phyloP scores from a whole-genome alignment of 2,797 vertebrate genomes.

The Neosilurus hyrtlii region DNA sequence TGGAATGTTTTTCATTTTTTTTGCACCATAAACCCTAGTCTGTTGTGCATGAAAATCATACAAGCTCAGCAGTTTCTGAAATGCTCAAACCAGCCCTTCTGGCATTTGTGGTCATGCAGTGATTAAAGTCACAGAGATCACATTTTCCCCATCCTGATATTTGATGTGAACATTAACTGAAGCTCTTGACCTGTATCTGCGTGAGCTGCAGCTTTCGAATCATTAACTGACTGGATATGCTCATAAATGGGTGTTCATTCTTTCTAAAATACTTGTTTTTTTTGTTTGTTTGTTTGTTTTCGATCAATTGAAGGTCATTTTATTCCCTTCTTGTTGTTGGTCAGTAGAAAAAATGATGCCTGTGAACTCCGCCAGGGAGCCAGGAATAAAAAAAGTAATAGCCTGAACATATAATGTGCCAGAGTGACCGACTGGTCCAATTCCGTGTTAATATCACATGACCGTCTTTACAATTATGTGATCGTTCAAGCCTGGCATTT shows the following conservation, averaged over 20 bases:
- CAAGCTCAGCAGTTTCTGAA: background rate
- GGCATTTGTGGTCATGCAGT: background rate
- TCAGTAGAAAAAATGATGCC: background rate
- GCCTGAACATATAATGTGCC: background rate
- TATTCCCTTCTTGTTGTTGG: background rate
- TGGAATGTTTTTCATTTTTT: background rate
- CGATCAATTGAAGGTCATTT: background rate
- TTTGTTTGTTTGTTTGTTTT: too few relatives aligned
- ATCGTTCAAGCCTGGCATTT: background rate
- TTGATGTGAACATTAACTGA: background rate
- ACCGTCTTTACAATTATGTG: background rate
- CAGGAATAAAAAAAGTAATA: background rate
- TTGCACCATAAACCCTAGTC: background rate
- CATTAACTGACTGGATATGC: background rate
- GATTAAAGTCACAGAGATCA: background rate
- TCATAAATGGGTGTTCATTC: background rate
- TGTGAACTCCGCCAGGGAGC: background rate
- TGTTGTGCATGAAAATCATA: background rate
- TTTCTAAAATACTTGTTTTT: background rate
- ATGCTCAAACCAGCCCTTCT: background rate
- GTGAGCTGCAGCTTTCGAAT: background rate
- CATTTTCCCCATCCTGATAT: background rate
- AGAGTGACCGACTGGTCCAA: background rate
- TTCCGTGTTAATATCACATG: background rate
- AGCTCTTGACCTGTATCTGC: background rate